These are phyloP conservation scores for Drosophila heteroneura DNA, from an alignment of 2,888 invertebrate genomes.

Conservation along the genomic window DNA sequence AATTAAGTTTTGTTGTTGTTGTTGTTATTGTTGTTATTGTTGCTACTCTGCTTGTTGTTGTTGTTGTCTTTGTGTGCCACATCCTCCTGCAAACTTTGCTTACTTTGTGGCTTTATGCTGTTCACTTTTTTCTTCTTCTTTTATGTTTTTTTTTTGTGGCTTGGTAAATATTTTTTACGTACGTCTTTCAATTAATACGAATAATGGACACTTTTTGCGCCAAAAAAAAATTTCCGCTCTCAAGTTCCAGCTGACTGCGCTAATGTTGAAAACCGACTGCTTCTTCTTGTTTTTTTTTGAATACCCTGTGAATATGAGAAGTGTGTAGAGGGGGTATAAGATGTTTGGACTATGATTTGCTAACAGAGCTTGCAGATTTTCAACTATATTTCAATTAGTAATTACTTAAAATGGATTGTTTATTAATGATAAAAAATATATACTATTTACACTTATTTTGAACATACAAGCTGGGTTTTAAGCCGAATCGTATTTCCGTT, in stretches of 20 bases:
- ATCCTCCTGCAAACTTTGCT: constrained; percentile 38
- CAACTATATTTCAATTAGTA: not conserved
- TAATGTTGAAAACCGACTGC: constrained; percentile 47
- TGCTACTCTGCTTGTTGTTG: constrained; percentile 4
- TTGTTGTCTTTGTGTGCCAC: constrained; percentile 31
- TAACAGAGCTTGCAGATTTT: not conserved
- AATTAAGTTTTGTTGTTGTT: constrained; percentile 56
- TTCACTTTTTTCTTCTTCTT: not conserved
- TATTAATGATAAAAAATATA: not conserved
- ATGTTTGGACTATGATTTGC: too few relatives aligned
- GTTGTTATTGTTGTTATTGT: constrained; percentile 21
- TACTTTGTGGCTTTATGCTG: constrained; percentile 20
- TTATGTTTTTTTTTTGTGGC: constrained; percentile 14
- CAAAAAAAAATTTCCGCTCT: constrained; percentile 56
- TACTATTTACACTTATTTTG: too few relatives aligned
- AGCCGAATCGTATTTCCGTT: not conserved
- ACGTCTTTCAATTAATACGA: constrained; percentile 67
- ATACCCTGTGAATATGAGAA: constrained; percentile 14
- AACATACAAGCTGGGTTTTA: too few relatives aligned
- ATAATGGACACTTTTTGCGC: constrained; percentile 75
- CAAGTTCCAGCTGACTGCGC: constrained; percentile 71
- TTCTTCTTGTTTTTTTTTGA: not conserved
- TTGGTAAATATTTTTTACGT: constrained; percentile 42
- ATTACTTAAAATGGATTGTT: not conserved
- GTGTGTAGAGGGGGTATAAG: not conserved